Conservation (phyloP, 92 coral and sea anemone species). For the Palythoa heliodiscus region DNA sequence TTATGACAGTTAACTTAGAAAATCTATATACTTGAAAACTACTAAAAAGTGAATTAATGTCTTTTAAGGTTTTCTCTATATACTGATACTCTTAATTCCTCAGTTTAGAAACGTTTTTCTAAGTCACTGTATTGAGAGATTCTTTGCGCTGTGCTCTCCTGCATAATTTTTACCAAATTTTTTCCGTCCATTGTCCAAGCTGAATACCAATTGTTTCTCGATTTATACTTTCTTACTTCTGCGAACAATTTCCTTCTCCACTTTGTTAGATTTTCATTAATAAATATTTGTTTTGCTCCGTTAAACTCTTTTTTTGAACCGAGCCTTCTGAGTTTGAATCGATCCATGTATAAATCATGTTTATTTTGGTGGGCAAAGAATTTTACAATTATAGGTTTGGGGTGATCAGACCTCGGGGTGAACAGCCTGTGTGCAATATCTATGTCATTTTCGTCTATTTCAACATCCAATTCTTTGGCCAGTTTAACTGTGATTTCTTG, state of each 20-base stretch:
- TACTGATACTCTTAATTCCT: no score
- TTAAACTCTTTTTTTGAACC: constrained; percentile 20
- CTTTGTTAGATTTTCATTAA: constrained; percentile 39
- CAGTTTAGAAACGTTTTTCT: no score
- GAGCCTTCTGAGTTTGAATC: constrained; percentile 23
- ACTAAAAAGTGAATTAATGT: no score
- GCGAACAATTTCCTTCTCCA: constrained; percentile 13
- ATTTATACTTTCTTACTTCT: constrained; percentile 23
- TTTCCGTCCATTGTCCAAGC: no score
- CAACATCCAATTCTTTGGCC: no score
- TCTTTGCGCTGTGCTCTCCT: no score
- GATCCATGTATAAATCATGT: constrained; percentile 17
- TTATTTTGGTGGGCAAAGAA: constrained; percentile 43
- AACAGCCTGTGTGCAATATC: neutral
- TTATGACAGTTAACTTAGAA: no score
- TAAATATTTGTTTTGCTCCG: constrained; percentile 31
- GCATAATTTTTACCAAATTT: no score
- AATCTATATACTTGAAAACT: no score
- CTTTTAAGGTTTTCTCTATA: no score
- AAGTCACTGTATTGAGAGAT: no score
- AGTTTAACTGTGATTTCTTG: neutral
- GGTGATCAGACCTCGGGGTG: neutral
- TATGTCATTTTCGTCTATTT: neutral
- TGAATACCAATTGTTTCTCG: neutral
- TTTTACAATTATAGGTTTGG: constrained; percentile 36